Conservation (phyloP, 2,113 vertebrate species). For the Marcusenius ussheri region DNA sequence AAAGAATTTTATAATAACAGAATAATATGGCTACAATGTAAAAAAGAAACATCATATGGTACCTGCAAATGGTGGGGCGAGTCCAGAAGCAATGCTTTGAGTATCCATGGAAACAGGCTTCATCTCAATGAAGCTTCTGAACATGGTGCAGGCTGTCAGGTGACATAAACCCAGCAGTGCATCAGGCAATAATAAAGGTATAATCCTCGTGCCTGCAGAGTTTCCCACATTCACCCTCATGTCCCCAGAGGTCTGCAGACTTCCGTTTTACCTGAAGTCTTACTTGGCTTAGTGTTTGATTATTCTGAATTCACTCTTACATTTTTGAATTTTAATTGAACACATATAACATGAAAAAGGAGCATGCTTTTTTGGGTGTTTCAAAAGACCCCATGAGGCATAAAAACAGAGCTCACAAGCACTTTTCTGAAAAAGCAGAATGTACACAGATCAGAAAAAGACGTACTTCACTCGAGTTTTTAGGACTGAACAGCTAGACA, state of each 20-base stretch:
- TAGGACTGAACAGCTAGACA: not conserved
- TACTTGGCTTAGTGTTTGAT: not conserved
- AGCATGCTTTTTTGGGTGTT: not conserved
- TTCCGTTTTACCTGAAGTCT: not conserved
- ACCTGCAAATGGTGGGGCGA: conserved; percentile 65
- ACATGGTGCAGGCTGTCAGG: conserved; percentile 64
- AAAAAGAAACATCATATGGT: not conserved
- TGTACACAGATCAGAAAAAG: not conserved
- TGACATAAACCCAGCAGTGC: not conserved
- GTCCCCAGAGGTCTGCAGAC: not conserved
- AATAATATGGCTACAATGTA: not conserved
- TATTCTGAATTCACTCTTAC: not conserved
- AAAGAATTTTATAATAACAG: not conserved
- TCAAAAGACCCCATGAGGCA: not conserved
- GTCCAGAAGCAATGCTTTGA: conserved; percentile 62
- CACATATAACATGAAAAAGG: not conserved
- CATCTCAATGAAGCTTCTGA: conserved; percentile 60
- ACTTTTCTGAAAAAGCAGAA: not conserved
- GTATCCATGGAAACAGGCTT: conserved; percentile 59
- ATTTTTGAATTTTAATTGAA: not conserved
- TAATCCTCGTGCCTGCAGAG: not conserved
- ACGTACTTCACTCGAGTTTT: not conserved
- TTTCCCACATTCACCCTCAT: not conserved
- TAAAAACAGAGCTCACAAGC: not conserved
- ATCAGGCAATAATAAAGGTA: not conserved